A percentile compares a stretch with the other conserved stretches of the same genome.
Evolutionary conservation across 2,113 vertebrate species (phyloP).

Genomic region (Serilophus lunatus): DNA sequence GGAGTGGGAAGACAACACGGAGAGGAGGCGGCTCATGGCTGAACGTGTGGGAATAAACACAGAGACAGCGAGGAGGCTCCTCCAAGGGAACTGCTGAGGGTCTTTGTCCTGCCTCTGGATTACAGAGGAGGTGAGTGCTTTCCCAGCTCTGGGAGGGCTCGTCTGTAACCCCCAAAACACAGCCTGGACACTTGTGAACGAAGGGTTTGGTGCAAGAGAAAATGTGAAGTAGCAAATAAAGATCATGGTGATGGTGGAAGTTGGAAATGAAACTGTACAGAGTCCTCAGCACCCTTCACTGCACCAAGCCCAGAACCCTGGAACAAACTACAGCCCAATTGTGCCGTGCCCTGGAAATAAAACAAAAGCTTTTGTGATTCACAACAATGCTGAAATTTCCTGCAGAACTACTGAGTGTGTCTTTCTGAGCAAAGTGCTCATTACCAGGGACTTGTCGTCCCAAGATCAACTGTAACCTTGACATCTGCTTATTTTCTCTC

Average conservation of each 20-base stretch:
- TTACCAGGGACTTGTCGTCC: constrained; percentile 7
- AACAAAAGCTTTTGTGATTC: constrained; percentile 26
- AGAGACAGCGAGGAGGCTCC: neutral
- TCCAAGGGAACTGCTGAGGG: neutral
- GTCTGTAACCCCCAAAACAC: fast-evolving
- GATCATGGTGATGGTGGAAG: neutral
- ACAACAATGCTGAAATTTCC: neutral
- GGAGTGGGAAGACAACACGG: neutral
- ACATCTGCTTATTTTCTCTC: constrained; percentile 49
- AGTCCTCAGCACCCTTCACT: neutral
- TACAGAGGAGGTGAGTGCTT: neutral
- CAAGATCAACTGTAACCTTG: neutral
- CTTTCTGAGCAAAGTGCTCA: constrained; percentile 5
- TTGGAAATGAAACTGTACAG: neutral
- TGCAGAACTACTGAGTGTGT: neutral
- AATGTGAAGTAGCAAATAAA: neutral
- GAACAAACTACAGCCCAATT: neutral
- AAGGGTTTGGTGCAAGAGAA: neutral
- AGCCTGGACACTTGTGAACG: neutral
- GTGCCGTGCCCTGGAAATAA: neutral
- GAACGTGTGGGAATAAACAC: neutral
- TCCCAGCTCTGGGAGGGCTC: fast-evolving
- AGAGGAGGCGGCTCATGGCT: neutral
- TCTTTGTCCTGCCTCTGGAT: neutral
- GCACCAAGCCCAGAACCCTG: neutral